Base-by-base conservation (phyloP, 1,140 invertebrate species). In the Galleria mellonella region DNA sequence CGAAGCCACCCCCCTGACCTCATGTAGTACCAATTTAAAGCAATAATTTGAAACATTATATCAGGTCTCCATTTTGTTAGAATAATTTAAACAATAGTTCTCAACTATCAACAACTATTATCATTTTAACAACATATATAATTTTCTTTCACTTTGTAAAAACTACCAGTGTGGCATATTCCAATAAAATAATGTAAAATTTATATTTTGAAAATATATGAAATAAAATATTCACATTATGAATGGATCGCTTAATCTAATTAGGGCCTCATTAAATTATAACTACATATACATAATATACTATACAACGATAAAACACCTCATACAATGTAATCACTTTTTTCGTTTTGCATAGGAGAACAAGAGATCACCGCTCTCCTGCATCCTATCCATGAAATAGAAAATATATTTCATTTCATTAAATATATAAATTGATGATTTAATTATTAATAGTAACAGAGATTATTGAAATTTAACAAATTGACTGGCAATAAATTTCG, bases 1-100 rank as follows among this genome's bases (percentile, higher is more conserved):
- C 62, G 58, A 78, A 77, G 73, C 51, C 77, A 60, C 61, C 32
- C 65, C 55, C 62, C 55, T 53, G 65, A 72, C 75, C 73, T 66
- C 62, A 49, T 79, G 66, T 78, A 79, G 55, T 77, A 62, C 55
- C 61, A 56, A 63, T 51, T 78, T 83, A 81, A 81, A 83, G 68
- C 71, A 81, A 78, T 31, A 42, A 54, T 70, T 76, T 74, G 57
- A 82, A 75, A 69, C 60, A 69, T 68, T 23, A n/a, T 62, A 69
- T 76, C 70, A 72, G 72, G 73, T 77, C 68, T 62, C 63, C 52
- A 43, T 65, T 57, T 42, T 47, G 45, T 54, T 45, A 51, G 46
- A n/a, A 17, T 17, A 32, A 61, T 51, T 53, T 53, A 51, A 50
- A 33, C 52, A 46, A 47, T 53, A 53, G 47, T 50, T 50, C 51